Evolutionary conservation across 2,113 vertebrate species (phyloP).

Genomic region (Ivindomyrus marchei): DNA sequence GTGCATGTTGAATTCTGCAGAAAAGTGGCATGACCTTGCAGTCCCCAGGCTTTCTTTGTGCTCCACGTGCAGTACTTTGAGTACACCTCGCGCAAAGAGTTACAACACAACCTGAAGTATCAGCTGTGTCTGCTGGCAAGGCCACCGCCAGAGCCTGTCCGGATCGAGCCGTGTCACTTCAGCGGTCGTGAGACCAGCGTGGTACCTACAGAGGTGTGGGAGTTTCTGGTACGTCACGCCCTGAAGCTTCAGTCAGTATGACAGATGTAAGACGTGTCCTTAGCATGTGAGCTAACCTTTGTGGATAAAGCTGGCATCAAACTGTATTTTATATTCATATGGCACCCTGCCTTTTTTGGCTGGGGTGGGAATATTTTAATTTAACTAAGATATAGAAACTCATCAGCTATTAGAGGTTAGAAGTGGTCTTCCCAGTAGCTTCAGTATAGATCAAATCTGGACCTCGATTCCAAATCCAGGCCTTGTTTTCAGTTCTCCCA

Average conservation of each 20-base stretch:
- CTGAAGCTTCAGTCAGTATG: neutral
- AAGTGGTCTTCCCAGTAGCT: neutral
- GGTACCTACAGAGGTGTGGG: constrained; percentile 66
- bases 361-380: neutral
- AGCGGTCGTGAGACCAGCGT: constrained; percentile 51
- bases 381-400: neutral
- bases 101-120: constrained; percentile 67
- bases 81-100: constrained; percentile 66
- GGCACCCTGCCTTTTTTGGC: neutral
- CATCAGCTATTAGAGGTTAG: neutral
- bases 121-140: constrained; percentile 64
- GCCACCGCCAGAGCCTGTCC: constrained; percentile 16
- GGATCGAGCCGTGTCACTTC: constrained; percentile 56
- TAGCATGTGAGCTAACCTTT: neutral
- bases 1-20: neutral
- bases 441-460: neutral
- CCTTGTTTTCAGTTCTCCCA: too few species aligned
- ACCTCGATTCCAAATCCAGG: too few species aligned
- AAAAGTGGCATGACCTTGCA: neutral
- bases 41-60: neutral
- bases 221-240: constrained; percentile 52
- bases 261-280: neutral
- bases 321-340: neutral
- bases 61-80: constrained; percentile 69
- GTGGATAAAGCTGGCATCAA: neutral